Conservation (phyloP, 1,140 invertebrate species). For the Odontomachus brunneus region DNA sequence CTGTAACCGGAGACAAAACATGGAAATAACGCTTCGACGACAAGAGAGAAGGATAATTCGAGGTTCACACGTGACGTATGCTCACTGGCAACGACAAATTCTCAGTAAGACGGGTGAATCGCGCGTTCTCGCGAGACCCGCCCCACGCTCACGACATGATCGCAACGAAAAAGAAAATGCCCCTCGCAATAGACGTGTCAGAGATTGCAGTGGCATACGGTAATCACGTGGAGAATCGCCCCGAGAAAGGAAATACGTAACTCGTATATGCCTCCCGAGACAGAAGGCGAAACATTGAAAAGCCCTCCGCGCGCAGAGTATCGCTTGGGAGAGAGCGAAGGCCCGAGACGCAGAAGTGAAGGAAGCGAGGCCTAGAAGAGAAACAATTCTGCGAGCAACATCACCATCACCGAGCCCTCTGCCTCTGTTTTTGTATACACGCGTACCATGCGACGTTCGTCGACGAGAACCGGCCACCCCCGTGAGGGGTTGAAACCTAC, state of each 20-base stretch:
- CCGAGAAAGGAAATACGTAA: neutral
- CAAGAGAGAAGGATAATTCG: neutral
- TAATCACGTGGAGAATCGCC: constrained; percentile 25
- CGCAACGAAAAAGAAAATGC: neutral
- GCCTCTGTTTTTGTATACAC: constrained; percentile 77
- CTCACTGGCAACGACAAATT: constrained; percentile 44
- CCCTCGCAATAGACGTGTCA: neutral
- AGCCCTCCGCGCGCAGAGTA: constrained; percentile 61
- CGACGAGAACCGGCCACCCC: constrained; percentile 65
- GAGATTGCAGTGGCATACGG: constrained; percentile 10
- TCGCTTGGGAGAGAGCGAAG: constrained; percentile 55
- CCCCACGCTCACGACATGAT: neutral
- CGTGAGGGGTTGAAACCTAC: no score
- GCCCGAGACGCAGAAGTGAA: constrained; percentile 47
- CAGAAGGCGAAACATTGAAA: constrained; percentile 7
- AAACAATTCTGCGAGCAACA: constrained; percentile 59
- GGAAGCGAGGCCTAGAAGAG: constrained; percentile 68
- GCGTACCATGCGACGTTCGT: constrained; percentile 72
- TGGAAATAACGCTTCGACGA: constrained; percentile 60
- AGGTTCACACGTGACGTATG: constrained; percentile 22
- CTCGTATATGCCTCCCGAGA: neutral
- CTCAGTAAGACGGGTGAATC: neutral
- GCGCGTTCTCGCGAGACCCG: neutral
- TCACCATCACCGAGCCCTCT: constrained; percentile 76
- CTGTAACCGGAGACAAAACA: neutral